Evolutionary conservation across 2,888 invertebrate species (phyloP), one percentile per base, ranked within the genome.

Genomic region (Molanna angustata): DNA sequence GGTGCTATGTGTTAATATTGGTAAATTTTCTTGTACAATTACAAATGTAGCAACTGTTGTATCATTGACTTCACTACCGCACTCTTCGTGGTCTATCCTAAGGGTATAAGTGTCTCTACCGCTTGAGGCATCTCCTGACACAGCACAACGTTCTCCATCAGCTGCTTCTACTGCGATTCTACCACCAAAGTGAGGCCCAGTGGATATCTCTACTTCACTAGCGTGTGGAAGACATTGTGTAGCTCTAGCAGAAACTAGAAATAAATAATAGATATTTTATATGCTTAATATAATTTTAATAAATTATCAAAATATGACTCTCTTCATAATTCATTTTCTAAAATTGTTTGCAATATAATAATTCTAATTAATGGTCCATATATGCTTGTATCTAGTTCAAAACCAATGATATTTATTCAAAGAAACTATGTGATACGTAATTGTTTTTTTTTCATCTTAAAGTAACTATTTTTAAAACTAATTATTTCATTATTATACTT

Each of bases 21-120:
- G 88, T 52, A 88, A 71, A 69, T 88, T 90, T 68, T 90, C 90
- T 67, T 90, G 90, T 4, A 90, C 90, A 22, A 90, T 80, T 20
- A 90, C 87, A 66, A 88, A 89, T 0, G 88, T 89, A 35, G 89
- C 87, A 18, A 90, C 89, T 0, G 87, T 86, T 17, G 88, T 87
- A 42, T 85, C 85, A 62, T 89, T 88, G 20, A 88, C 84, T 62
- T 82, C 76, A 40, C 87, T 87, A 40, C 87, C 88, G 64, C 89
- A 89, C 62, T 80, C 79, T 44, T 82, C 80, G 64, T 89, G 88
- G 66, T 85, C 82, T 58, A 89, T 88, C 55, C 85, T 73, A 64
- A 90, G 76, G 1, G 84, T 84, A 69, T 90, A 90, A 1, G 81
- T 84, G 60, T 88, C 87, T 61, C 82, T 80, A 0, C 83, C 76